Percentiles rank a stretch among this genome's conserved stretches.
These are phyloP conservation scores for Sinonovacula constricta DNA, from an alignment of 1,140 invertebrate species.

Conservation along the genomic window DNA sequence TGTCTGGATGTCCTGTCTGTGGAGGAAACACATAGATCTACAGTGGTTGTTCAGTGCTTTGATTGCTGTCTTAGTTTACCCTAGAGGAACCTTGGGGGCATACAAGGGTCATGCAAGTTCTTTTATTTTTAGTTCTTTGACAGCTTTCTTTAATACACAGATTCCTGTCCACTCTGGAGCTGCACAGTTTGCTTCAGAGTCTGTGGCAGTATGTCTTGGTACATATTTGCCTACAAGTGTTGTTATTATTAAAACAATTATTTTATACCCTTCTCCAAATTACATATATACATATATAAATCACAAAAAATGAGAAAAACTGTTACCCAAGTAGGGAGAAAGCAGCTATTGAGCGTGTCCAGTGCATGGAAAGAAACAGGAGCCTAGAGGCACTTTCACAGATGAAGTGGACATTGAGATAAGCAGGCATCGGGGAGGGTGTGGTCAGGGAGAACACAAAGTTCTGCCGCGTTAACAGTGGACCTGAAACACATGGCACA, in stretches of 20 bases:
- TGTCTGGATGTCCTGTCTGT: constrained; percentile 92
- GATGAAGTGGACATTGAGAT: constrained; percentile 92
- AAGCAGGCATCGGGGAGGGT: constrained; percentile 88
- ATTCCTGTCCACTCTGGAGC: too few relatives aligned
- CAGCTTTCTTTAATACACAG: too few relatives aligned
- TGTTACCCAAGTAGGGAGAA: constrained; percentile 88
- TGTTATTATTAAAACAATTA: too few relatives aligned
- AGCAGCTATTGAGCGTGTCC: constrained; percentile 89
- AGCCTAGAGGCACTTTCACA: constrained; percentile 94
- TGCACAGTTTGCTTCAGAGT: too few relatives aligned
- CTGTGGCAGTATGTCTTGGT: background rate
- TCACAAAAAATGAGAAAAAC: background rate
- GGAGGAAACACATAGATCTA: too few relatives aligned
- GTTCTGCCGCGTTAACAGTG: constrained; percentile 75
- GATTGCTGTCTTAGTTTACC: too few relatives aligned
- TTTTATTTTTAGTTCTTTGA: too few relatives aligned
- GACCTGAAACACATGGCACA: constrained; percentile 69
- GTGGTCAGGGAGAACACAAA: constrained; percentile 88
- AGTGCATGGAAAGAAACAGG: constrained; percentile 92
- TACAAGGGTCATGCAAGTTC: too few relatives aligned
- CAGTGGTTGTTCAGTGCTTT: too few relatives aligned
- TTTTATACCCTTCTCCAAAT: too few relatives aligned
- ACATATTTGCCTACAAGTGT: background rate
- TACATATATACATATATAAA: too few relatives aligned
- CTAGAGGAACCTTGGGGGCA: too few relatives aligned